Evolutionary conservation across 2,113 vertebrate species (phyloP).

Genomic region (Morone saxatilis): DNA sequence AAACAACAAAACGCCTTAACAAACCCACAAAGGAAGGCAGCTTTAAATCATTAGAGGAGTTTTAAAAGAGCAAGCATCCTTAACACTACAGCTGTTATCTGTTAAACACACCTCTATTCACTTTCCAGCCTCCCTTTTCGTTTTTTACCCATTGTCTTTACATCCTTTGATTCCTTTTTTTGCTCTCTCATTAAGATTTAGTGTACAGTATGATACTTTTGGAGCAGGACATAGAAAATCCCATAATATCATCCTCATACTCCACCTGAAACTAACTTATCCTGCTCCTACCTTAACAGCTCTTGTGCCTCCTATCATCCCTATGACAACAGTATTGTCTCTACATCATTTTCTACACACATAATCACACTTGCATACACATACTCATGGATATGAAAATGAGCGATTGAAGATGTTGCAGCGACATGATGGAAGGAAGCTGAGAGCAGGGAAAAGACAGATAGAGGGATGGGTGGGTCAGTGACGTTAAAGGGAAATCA

Average conservation of each 20-base stretch:
- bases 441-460: slow-evolving; percentile 25
- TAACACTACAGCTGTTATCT: no score
- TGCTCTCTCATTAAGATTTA: neutral
- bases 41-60: neutral
- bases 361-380: slow-evolving; percentile 41
- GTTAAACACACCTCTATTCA: no score
- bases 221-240: neutral
- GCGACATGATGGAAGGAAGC: slow-evolving; percentile 24
- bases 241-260: neutral
- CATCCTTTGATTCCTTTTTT: neutral
- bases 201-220: neutral
- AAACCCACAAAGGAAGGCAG: neutral
- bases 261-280: slow-evolving; percentile 9
- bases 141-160: neutral
- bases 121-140: neutral
- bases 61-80: slow-evolving; percentile 22
- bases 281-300: neutral
- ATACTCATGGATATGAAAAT: slow-evolving; percentile 49
- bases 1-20: neutral
- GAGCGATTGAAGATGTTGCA: slow-evolving; percentile 38
- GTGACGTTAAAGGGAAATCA: slow-evolving; percentile 45
- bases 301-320: slow-evolving; percentile 14
- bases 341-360: slow-evolving; percentile 7
- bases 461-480: slow-evolving; percentile 26
- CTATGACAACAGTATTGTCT: slow-evolving; percentile 8